Evolutionary conservation across 2,888 invertebrate genomes (phyloP).

Genomic region (Acronicta leporina): DNA sequence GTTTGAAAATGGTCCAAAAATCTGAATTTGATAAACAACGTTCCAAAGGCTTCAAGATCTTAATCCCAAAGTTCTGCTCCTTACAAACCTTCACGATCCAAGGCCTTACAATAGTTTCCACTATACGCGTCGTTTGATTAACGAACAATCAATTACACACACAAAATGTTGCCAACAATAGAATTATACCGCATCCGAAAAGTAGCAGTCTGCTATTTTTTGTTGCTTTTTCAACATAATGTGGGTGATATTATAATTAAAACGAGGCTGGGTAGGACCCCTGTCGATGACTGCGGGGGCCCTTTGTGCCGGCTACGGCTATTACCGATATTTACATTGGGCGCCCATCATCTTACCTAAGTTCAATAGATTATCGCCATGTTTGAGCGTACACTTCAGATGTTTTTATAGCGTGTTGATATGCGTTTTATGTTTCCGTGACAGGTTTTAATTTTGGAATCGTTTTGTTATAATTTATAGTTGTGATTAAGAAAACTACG

Average conservation of each 20-base stretch:
- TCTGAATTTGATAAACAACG: background rate
- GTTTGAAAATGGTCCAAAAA: background rate
- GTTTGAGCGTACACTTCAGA: conserved; percentile 48
- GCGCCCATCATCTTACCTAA: conserved; percentile 75
- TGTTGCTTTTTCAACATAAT: conserved; percentile 71
- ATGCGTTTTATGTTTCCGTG: conserved; percentile 48
- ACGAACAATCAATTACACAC: conserved; percentile 59
- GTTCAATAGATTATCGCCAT: conserved; percentile 69
- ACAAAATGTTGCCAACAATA: conserved; percentile 58
- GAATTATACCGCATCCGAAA: conserved; percentile 67
- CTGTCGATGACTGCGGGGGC: conserved; percentile 80
- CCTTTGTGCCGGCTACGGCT: conserved; percentile 82
- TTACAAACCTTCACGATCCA: conserved; percentile 46
- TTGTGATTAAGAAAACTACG: too few species aligned
- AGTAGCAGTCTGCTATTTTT: conserved; percentile 69
- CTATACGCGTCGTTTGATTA: conserved; percentile 55
- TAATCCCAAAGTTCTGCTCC: conserved; percentile 44
- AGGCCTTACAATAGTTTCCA: conserved; percentile 51
- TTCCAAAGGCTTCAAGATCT: background rate
- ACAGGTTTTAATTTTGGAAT: conserved; percentile 44
- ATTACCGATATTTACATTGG: conserved; percentile 87
- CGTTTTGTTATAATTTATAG: conserved; percentile 26
- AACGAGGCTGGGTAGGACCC: conserved; percentile 80
- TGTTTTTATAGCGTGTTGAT: conserved; percentile 56
- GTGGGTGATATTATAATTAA: conserved; percentile 89